Evolutionary conservation across 1,140 invertebrate genomes (phyloP), one percentile per base, ranked within the genome.

Genomic region (Anthonomus grandis): DNA sequence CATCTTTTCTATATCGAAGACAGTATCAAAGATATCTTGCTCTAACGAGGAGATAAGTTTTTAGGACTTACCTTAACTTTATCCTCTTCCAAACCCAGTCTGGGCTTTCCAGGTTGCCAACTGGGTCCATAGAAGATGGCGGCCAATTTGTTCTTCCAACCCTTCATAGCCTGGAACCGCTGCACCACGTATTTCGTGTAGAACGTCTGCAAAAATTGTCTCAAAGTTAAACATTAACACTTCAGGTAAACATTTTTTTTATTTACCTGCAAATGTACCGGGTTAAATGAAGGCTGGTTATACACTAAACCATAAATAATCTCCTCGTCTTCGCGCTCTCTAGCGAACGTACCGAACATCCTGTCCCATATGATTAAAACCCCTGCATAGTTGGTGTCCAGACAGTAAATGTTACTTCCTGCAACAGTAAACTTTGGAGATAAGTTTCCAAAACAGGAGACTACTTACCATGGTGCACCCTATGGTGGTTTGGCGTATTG

Each of bases 311-410:
- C 91, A 74, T 93, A 95, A 21, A 92, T 81, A 19, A 92, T 85
- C 60, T 88, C 79, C 55, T 90, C 82, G 44, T 84, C 80, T 34
- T 81, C 73, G 2, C 74, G 73, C 69, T 91, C 88, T 24, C 81
- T 77, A 55, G 80, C 80, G 72, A 92, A 95, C 0, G 91, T 93
- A 1, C 90, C 90, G 70, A 95, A 95, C 2, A 95, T 65, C 62
- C 86, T 74, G 68, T 93, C 91, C 90, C 90, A 95, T 59, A 95
- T 84, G 57, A 93, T 95, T 0, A 93, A 76, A 4, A 90, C 82
- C 0, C 90, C 90, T 3, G 86, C 91, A 64, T 92, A 93, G 73
- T 94, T 93, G 67, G 89, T 93, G 67, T 94, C 90, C 61, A 94
- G 76, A 63, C 89, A 93, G 65, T 90, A 91, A 49, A 87, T 79